Evolutionary conservation across 2,888 invertebrate genomes (phyloP), one percentile per base, ranked within the genome.

Genomic region (Xestoiulus laeticollis): DNA sequence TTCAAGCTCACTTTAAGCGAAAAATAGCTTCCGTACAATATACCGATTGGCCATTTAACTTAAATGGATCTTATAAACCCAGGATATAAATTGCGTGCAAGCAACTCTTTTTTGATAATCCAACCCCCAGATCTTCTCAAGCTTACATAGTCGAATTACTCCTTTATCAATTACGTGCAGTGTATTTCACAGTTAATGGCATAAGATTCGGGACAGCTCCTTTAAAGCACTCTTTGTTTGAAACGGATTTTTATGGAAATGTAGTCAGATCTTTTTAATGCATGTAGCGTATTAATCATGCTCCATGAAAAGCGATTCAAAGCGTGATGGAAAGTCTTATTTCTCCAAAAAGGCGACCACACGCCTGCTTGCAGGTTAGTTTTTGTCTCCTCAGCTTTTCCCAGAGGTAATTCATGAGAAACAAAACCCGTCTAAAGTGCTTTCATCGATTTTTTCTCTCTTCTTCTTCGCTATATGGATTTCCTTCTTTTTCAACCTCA

Each of bases 371-470:
- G 8, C 30, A 78, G 78, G 78, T 78, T 78, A 78, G 14, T 78
- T 78, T 78, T 78, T 78, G 78, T 78, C 78, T 78, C 78, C 78
- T 78, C 78, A 78, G 78, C 78, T 30, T 78, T 78, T 78, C 78
- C 78, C 78, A 78, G 78, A 78, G 78, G 78, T 78, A 78, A 78
- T 78, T 78, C 78, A 78, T 26, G 78, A 78, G 78, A 78, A 78
- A 78, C 78, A 78, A 78, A 78, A 78, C 78, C 78, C 78, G 30
- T 78, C 78, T 78, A 78, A 8, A 78, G 78, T 78, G 78, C 78
- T 78, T 78, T 78, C 78, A 78, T 78, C 78, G 78, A 78, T 78
- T 78, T 78, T 78, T 78, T 78, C 26, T 10, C 48, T 48, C n/a
- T n/a, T n/a, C n/a, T 30, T 26, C 26, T 68, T 12, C 78, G 30